Conservation (phyloP, 2,113 vertebrate genomes). For the Mastomys coucha region DNA sequence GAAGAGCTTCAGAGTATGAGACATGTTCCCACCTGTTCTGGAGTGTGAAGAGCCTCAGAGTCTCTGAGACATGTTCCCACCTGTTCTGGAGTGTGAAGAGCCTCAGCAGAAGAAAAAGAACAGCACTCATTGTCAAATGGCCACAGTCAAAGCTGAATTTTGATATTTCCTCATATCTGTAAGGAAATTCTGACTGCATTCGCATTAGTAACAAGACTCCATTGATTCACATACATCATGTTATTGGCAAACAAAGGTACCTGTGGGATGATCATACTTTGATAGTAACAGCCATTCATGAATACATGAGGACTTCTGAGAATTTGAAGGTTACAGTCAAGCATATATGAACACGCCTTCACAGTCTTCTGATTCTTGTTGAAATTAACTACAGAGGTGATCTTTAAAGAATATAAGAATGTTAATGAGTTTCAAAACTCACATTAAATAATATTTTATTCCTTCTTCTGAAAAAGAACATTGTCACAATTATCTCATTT, state of each 20-base stretch:
- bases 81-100: background rate
- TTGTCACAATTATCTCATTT: conserved; percentile 53
- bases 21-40: background rate
- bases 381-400: conserved; percentile 68
- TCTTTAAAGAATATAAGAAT: conserved; percentile 75
- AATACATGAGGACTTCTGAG: background rate
- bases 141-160: background rate
- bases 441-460: conserved; percentile 68
- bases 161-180: conserved; percentile 40
- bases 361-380: conserved; percentile 66
- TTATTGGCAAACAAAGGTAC: conserved; percentile 71
- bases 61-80: background rate
- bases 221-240: conserved; percentile 70
- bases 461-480: conserved; percentile 55
- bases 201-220: conserved; percentile 27
- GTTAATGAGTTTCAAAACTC: conserved; percentile 74
- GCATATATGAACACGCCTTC: conserved; percentile 37
- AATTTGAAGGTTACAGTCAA: conserved; percentile 71
- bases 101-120: background rate
- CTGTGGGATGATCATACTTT: conserved; percentile 53
- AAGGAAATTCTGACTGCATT: conserved; percentile 59
- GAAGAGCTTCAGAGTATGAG: background rate
- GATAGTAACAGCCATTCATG: background rate
- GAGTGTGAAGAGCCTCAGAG: too few species aligned
- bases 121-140: conserved; percentile 1